These are phyloP conservation scores for Xiphorhynchus erythropygius DNA, from an alignment of 2,797 vertebrate species.

Conservation along the genomic window DNA sequence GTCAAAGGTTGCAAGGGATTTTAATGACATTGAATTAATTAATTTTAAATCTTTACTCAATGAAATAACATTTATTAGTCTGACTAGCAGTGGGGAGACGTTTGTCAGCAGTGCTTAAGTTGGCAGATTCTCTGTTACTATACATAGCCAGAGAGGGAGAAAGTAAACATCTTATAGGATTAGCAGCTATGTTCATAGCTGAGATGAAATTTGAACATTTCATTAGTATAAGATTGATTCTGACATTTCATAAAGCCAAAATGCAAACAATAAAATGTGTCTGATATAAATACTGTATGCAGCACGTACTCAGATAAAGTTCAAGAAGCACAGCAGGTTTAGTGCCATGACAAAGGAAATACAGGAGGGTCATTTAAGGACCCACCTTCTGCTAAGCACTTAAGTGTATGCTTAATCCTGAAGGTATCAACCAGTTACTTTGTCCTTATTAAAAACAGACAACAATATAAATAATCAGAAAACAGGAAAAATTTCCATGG, in stretches of 20 bases:
- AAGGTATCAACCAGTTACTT: background rate
- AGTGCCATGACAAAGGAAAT: conserved; percentile 54
- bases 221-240: conserved; percentile 65
- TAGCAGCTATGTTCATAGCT: conserved; percentile 46
- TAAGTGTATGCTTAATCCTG: background rate
- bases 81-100: conserved; percentile 17
- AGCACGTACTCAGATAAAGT: conserved; percentile 50
- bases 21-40: conserved; percentile 62
- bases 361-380: conserved; percentile 51
- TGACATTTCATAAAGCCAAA: conserved; percentile 74
- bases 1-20: conserved; percentile 56
- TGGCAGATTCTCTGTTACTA: conserved; percentile 37
- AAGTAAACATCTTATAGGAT: conserved; percentile 59
- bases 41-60: conserved; percentile 62
- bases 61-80: conserved; percentile 59
- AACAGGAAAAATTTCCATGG: background rate
- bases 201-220: conserved; percentile 69
- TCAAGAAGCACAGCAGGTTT: conserved; percentile 54
- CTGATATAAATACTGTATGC: conserved; percentile 52
- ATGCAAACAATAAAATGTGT: conserved; percentile 69
- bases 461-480: background rate
- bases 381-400: background rate
- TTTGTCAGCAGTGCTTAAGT: conserved; percentile 63
- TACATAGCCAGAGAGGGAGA: conserved; percentile 4
- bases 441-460: background rate